Conservation (phyloP, 1,140 invertebrate genomes). For the Aphaenogaster ashmeadi region DNA sequence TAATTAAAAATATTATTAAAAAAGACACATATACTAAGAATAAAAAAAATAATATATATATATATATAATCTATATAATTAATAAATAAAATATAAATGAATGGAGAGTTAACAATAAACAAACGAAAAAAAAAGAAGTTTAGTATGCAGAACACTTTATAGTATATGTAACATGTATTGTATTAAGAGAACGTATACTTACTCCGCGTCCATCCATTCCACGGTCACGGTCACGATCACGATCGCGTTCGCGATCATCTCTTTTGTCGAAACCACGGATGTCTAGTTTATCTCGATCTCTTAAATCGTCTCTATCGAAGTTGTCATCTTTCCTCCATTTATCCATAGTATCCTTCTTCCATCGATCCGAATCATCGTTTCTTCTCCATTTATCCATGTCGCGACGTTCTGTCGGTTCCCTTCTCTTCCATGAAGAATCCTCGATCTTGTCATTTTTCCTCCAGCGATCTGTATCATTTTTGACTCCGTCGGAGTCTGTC, state of each 20-base stretch:
- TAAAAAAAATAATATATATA: background rate
- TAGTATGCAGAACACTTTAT: background rate
- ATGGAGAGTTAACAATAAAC: background rate
- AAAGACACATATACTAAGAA: background rate
- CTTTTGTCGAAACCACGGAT: constrained; percentile 60
- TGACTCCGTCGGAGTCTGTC: constrained; percentile 67
- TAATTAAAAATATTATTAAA: constrained; percentile 2
- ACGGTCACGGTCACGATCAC: constrained; percentile 66
- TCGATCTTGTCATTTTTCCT: constrained; percentile 76
- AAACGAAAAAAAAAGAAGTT: background rate
- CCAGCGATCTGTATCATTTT: constrained; percentile 66
- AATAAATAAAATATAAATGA: constrained; percentile 7
- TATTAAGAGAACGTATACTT: constrained; percentile 35
- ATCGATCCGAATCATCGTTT: constrained; percentile 60
- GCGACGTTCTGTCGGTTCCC: constrained; percentile 65
- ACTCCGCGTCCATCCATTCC: constrained; percentile 66
- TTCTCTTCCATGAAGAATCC: constrained; percentile 72
- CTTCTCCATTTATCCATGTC: constrained; percentile 62
- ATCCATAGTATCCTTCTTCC: constrained; percentile 61
- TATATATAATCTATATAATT: background rate
- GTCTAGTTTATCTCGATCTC: constrained; percentile 75
- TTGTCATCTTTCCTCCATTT: constrained; percentile 63
- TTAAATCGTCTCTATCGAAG: constrained; percentile 67
- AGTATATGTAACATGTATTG: background rate
- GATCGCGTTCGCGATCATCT: constrained; percentile 64